Evolutionary conservation across 2,113 vertebrate species (phyloP), one percentile per base, ranked within the genome.

Genomic region (Hyperopisus bebe): DNA sequence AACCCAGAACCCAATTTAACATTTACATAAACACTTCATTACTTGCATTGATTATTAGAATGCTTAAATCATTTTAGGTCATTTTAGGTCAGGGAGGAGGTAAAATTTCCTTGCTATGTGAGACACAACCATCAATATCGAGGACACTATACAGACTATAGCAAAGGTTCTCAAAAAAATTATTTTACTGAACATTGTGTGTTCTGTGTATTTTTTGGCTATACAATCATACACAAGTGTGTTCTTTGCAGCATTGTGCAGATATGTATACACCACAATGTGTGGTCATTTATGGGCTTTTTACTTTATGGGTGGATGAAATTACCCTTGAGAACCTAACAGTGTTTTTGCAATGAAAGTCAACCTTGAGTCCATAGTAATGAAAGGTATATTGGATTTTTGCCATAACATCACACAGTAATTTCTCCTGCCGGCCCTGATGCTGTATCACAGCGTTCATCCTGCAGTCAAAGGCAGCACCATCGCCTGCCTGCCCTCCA

Each of bases 1-100:
- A 80, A 80, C 74, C 74, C 74, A 80, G 74, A 80, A 80, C 74
- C 74, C 74, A 80, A 80, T 39, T 80, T 80, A 80, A 80, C 35
- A 80, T 80, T 80, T 80, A 80, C 74, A 80, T 80, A 39, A 80
- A 80, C 74, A 80, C 74, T 80, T 70, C 13, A 80, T 80, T 80
- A 35, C 74, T 39, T 80, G 17, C 19, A 80, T 80, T 80, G 74
- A 80, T 80, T 80, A 80, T 80, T 80, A 80, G 62, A 70, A 70
- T 31, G 62, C 62, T 70, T 70, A 70, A 70, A 70, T 31, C 62
- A 70, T 70, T 70, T 70, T 70, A 70, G 62, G 62, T 70, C 62
- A 70, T 70, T 70, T 70, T 70, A 70, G 62, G 62, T 70, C 62
- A 70, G 62, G 10, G 62, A 31, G 62, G 35, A 80, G 35, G 74